phyloP scores from a whole-genome alignment of 2,113 vertebrate genomes.

The Oenanthe oenanthe region DNA sequence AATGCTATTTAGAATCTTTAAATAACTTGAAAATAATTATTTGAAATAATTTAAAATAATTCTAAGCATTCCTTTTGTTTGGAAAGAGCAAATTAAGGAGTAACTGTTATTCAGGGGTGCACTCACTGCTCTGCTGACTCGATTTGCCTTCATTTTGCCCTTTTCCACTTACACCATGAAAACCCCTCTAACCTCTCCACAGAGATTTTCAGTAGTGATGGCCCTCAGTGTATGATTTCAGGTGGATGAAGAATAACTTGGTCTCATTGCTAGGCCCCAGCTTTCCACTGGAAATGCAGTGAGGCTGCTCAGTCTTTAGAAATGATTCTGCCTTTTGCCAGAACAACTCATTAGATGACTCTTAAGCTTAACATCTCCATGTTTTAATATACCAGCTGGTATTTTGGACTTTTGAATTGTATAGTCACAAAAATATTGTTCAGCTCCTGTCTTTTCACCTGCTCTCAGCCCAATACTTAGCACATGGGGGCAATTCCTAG shows the following conservation, averaged over 20 bases:
- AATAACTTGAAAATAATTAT: neutral
- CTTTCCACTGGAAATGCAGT: neutral
- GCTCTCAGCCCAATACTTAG: neutral
- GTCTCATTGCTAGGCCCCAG: neutral
- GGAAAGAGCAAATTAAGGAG: neutral
- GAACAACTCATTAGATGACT: neutral
- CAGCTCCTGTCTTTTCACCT: neutral
- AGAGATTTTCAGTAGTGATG: neutral
- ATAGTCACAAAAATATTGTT: neutral
- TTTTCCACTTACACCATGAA: neutral
- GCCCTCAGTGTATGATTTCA: neutral
- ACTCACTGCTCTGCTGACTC: neutral
- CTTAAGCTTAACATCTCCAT: neutral
- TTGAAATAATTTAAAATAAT: neutral
- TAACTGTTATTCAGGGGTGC: neutral
- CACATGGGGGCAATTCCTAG: neutral
- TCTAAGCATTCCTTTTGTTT: neutral
- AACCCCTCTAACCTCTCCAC: neutral
- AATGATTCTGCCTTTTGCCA: neutral
- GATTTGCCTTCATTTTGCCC: neutral
- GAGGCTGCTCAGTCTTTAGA: neutral
- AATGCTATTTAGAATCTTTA: neutral
- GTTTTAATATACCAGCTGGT: neutral
- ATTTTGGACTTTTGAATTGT: neutral
- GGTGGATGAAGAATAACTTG: neutral